These are phyloP conservation scores for Philypnodon macrostomus DNA, from an alignment of 2,797 vertebrate genomes.

Conservation along the genomic window DNA sequence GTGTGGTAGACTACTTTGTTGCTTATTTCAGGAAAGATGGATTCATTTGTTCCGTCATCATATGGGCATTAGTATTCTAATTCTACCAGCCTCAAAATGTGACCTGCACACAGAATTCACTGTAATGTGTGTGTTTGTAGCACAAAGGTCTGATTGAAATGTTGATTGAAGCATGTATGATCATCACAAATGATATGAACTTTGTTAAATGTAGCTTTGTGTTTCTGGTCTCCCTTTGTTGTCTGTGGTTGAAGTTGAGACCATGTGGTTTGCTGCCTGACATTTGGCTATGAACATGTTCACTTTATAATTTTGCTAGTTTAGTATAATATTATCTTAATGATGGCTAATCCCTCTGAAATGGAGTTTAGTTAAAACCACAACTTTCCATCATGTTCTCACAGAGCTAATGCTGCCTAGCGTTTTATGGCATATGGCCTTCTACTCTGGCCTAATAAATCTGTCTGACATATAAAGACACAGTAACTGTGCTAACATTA, in stretches of 20 bases:
- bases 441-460: constrained; percentile 33
- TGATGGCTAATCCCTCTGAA: constrained; percentile 5
- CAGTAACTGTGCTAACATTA: constrained; percentile 30
- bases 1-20: constrained; percentile 52
- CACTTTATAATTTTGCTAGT: constrained; percentile 16
- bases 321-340: constrained; percentile 11
- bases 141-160: neutral
- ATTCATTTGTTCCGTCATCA: constrained; percentile 58
- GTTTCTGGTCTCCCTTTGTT: neutral
- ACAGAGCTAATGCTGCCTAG: constrained; percentile 9
- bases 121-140: neutral
- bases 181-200: neutral
- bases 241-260: constrained; percentile 1
- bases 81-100: constrained; percentile 47
- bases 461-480: constrained; percentile 22
- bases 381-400: constrained; percentile 9
- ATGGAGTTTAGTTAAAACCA: neutral
- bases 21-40: constrained; percentile 61
- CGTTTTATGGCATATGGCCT: constrained; percentile 11
- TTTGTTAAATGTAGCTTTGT: too few species aligned
- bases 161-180: neutral
- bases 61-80: constrained; percentile 59
- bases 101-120: constrained; percentile 22
- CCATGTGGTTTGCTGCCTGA: constrained; percentile 3
- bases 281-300: constrained; percentile 7